Conservation (phyloP, 2,888 invertebrate genomes). For the Ethmia dodecea region DNA sequence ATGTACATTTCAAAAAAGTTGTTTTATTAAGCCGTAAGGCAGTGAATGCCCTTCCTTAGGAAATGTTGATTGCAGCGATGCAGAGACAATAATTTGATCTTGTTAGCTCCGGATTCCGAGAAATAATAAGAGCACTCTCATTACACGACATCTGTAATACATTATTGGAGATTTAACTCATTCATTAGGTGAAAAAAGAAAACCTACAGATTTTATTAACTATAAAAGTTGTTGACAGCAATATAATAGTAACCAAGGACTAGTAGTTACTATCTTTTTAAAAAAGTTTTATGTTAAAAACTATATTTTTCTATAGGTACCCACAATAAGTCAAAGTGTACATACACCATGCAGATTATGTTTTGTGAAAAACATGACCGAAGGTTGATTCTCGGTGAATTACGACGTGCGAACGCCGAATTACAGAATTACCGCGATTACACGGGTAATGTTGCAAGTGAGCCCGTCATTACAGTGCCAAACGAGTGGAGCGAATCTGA, state of each 20-base stretch:
- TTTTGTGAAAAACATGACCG: too few species aligned
- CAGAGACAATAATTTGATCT: slow-evolving; percentile 25
- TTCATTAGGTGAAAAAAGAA: slow-evolving; percentile 26
- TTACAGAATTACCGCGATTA: slow-evolving; percentile 36
- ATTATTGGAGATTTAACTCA: slow-evolving; percentile 32
- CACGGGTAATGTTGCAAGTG: slow-evolving; percentile 32
- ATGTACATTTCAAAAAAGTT: too few species aligned
- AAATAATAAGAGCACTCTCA: slow-evolving; percentile 19
- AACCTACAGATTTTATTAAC: slow-evolving; percentile 5
- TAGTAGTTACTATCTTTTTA: too few species aligned
- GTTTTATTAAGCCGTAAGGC: neutral
- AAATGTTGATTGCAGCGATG: slow-evolving; percentile 21
- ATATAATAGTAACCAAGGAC: too few species aligned
- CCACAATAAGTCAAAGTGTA: too few species aligned
- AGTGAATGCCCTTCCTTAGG: slow-evolving; percentile 17
- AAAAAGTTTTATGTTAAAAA: too few species aligned
- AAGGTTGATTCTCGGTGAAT: slow-evolving; percentile 36
- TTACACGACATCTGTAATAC: slow-evolving; percentile 25
- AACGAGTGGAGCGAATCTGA: slow-evolving; percentile 35
- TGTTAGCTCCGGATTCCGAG: slow-evolving; percentile 28
- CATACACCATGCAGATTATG: too few species aligned
- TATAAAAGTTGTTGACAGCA: too few species aligned
- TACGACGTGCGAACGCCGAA: slow-evolving; percentile 47
- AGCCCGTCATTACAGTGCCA: slow-evolving; percentile 33
- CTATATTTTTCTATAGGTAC: too few species aligned